Evolutionary conservation across 2,113 vertebrate species (phyloP), one percentile per base, ranked within the genome.

Genomic region (Podarcis raffonei): DNA sequence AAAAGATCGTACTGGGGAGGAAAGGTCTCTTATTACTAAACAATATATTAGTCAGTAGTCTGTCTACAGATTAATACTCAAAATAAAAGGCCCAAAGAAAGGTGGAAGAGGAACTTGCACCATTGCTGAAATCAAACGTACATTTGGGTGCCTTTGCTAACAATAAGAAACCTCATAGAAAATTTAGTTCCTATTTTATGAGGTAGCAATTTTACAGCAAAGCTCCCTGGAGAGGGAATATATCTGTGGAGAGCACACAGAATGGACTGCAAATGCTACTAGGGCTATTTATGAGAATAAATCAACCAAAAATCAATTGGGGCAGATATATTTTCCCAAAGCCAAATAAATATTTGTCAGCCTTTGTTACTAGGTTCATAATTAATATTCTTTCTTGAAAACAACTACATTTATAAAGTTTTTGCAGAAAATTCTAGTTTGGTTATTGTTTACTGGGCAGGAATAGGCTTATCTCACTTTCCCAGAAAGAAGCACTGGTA

Each of bases 401-500:
- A 86, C 23, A 76, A 48, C 42, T 71, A n/a, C 22, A 94, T 90
- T 84, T 37, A 6, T 81, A 30, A 79, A 86, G 85, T 15, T 92
- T 94, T 83, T 91, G 89, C 69, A 89, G 81, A 90, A 91, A 80
- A n/a, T 42, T 81, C 57, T 0, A 4, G 82, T 93, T 92, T 94
- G 90, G 69, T 89, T 85, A 74, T 90, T 93, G 89, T 92, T 94
- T 92, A 32, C 91, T 87, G 86, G 92, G 91, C 91, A 32, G 91
- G 68, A 94, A 90, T 90, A 13, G 8, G 91, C 92, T 95, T 95
- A 95, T 95, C 94, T 94, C 84, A 80, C 86, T 48, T 93, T 93
- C 81, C 85, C 93, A 95, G 94, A 92, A 95, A 94, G 48, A 88
- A 92, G 4, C 84, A 69, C 32, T 66, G 91, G 89, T 92, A 94